Conservation (phyloP, 2,113 vertebrate genomes). For the Oplegnathus fasciatus region DNA sequence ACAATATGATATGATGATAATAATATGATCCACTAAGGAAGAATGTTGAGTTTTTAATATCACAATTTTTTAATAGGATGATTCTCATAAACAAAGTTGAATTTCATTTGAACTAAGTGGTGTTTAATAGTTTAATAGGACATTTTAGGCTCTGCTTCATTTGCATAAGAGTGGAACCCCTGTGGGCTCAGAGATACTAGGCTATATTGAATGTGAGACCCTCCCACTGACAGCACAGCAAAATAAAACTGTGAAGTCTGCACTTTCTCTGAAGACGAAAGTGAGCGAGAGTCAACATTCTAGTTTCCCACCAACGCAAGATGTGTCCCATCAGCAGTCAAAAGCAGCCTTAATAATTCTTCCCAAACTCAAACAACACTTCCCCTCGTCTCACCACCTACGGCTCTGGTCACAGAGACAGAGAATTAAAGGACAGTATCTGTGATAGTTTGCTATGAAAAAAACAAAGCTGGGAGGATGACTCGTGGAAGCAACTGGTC, state of each 20-base stretch:
- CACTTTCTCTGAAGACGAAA: conserved; percentile 14
- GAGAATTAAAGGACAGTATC: not conserved
- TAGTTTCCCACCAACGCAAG: not conserved
- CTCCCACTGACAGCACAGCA: conserved; percentile 30
- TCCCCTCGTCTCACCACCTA: no score
- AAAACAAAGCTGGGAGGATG: not conserved
- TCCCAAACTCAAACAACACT: not conserved
- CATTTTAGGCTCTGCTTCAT: not conserved
- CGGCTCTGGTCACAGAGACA: not conserved
- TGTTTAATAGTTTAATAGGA: not conserved
- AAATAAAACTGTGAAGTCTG: conserved; percentile 4
- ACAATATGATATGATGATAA: no score
- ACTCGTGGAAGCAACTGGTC: not conserved
- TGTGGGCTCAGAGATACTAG: not conserved
- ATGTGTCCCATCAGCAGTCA: not conserved
- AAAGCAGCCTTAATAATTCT: not conserved
- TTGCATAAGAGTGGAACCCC: not conserved
- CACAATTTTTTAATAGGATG: not conserved
- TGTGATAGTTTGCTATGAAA: not conserved
- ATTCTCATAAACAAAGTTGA: not conserved
- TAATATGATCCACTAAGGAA: not conserved
- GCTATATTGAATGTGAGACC: not conserved
- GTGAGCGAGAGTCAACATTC: conserved; percentile 20
- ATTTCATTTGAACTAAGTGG: not conserved
- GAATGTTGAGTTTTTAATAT: not conserved